Evolutionary conservation across 1,140 invertebrate genomes (phyloP).

Genomic region (Diabrotica undecimpunctata): DNA sequence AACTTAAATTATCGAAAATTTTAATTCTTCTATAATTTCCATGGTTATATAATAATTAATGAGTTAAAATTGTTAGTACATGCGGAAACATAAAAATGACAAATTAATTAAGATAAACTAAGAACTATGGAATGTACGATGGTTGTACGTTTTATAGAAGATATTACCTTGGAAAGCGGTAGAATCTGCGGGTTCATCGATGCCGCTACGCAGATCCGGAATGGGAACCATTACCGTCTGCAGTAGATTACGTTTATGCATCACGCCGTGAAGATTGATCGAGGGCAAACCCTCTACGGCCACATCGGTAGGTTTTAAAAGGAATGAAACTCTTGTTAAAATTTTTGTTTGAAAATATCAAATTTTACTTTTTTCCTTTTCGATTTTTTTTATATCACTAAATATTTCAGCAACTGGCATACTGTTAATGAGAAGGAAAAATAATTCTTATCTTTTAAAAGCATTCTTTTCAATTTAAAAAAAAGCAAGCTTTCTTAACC

Average conservation of each 20-base stretch:
- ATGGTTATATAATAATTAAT: too few relatives aligned
- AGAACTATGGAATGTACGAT: background rate
- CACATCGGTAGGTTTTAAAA: constrained; percentile 12
- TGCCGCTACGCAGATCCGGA: constrained; percentile 78
- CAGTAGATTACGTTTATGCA: constrained; percentile 76
- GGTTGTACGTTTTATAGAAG: background rate
- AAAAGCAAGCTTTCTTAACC: too few relatives aligned
- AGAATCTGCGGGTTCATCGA: constrained; percentile 58
- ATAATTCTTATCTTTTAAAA: too few relatives aligned
- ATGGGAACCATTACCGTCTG: constrained; percentile 71
- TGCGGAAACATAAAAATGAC: background rate
- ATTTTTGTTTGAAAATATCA: constrained; percentile 3
- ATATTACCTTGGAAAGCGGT: constrained; percentile 57
- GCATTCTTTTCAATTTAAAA: too few relatives aligned
- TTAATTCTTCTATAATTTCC: too few relatives aligned
- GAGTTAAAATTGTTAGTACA: background rate
- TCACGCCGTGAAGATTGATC: constrained; percentile 79
- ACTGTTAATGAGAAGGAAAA: too few relatives aligned
- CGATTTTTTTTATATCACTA: too few relatives aligned
- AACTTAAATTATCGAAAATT: too few relatives aligned
- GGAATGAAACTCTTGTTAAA: background rate
- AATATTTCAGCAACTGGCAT: too few relatives aligned
- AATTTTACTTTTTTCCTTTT: background rate
- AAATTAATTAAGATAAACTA: background rate
- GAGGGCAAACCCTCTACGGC: constrained; percentile 51